Base-by-base conservation (phyloP, 1,140 invertebrate genomes). In the Macrosteles quadrilineatus region DNA sequence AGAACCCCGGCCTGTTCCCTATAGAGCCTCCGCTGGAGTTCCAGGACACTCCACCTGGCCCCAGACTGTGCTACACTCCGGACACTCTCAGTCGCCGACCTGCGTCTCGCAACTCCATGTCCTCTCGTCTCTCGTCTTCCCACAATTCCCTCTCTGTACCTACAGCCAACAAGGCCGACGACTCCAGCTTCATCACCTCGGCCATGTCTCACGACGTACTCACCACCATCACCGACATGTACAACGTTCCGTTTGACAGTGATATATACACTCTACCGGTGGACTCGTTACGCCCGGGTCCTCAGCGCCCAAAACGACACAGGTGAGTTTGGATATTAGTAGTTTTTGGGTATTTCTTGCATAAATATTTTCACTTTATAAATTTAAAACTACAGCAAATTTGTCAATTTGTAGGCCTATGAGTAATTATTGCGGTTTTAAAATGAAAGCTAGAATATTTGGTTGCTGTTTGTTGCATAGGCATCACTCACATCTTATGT, bases 191-290 rank as follows among this genome's bases (percentile, higher is more conserved):
- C 75, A 94, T 94, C 62, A 93, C 91, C 0, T 91, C 92, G 74
- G 91, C 91, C 19, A 92, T 93, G 83, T 93, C 91, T 0, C 91
- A 93, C 73, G 91, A 93, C 74, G 88, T 90, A 0, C 78, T 93
- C 11, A 86, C 85, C 0, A 86, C 86, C 4, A 92, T 92, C 30
- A 89, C 88, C 30, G 91, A 93, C 76, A 87, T 93, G 82, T 93
- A 93, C 77, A 93, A 91, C 80, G 91, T 93, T 47, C 91, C 91
- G 47, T 90, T 92, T 73, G 91, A 93, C 73, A 92, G 90, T 76
- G 92, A 94, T 75, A 92, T 93, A 72, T 94, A 94, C 76, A 90
- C 91, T 3, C 87, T 94, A 47, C 92, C 92, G 23, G 87, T 94
- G 50, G 91, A 94, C 78, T 79, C 84, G 57, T 40, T 32, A 50